These are phyloP conservation scores for Folsomia manolachei DNA, from an alignment of 2,888 invertebrate species.

Conservation along the genomic window DNA sequence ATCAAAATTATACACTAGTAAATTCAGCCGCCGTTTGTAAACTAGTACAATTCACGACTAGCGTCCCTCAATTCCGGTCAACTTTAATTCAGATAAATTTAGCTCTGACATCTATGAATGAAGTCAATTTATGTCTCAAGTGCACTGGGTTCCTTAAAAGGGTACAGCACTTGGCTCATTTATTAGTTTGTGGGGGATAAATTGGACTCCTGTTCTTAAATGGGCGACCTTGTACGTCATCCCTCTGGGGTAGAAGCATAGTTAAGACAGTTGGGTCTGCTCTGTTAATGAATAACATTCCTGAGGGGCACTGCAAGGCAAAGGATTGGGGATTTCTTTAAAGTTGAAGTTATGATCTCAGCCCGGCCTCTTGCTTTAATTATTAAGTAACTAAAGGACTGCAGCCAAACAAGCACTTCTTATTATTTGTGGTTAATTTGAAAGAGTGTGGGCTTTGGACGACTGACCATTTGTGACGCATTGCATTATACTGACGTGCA, in stretches of 20 bases:
- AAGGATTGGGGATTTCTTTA: no score
- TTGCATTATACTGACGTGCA: no score
- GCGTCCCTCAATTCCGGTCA: neutral
- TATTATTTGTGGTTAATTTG: neutral
- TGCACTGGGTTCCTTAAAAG: neutral
- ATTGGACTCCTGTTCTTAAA: neutral
- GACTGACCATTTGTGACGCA: conserved; percentile 44
- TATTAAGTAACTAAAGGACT: neutral
- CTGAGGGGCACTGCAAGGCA: no score
- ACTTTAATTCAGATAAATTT: neutral
- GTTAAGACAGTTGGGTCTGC: no score
- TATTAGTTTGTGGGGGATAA: neutral
- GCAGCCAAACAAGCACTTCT: neutral
- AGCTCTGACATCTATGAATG: neutral
- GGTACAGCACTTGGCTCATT: neutral
- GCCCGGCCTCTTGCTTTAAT: neutral
- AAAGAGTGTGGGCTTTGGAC: conserved; percentile 27
- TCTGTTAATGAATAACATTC: no score
- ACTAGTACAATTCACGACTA: neutral
- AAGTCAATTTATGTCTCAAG: neutral
- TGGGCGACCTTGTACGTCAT: neutral
- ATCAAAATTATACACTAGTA: no score
- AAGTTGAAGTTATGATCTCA: neutral
- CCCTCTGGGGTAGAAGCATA: no score
- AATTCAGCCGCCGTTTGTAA: neutral